phyloP scores from a whole-genome alignment of 2,113 vertebrate species.

The Seriola dumerili region DNA sequence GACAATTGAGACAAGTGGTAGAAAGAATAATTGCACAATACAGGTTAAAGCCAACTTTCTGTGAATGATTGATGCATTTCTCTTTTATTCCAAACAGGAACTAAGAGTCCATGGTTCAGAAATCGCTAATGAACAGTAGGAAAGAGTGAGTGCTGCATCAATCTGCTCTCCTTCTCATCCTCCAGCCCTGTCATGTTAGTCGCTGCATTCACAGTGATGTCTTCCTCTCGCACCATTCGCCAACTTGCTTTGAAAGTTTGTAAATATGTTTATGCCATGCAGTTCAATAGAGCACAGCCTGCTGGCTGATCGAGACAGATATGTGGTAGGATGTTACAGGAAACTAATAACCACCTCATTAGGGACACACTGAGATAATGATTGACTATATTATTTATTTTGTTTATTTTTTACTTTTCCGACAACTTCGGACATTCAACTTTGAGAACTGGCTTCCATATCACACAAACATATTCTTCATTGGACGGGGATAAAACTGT shows the following conservation, averaged over 20 bases:
- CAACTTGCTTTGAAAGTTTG: constrained; percentile 39
- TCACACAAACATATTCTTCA: constrained; percentile 12
- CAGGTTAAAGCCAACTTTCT: constrained; percentile 55
- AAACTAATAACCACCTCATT: constrained; percentile 38
- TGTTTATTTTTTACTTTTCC: constrained; percentile 4
- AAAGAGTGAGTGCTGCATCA: constrained; percentile 47
- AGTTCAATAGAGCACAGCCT: constrained; percentile 36
- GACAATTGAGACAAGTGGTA: constrained; percentile 43
- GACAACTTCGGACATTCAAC: neutral
- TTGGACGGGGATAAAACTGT: neutral
- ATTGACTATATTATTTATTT: neutral
- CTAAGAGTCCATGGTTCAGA: constrained; percentile 58
- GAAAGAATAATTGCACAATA: constrained; percentile 54
- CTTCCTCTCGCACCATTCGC: constrained; percentile 35
- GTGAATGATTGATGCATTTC: constrained; percentile 60
- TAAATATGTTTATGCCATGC: constrained; percentile 36
- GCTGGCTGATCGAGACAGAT: constrained; percentile 53
- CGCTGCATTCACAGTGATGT: constrained; percentile 32
- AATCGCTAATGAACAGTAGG: constrained; percentile 60
- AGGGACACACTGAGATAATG: neutral
- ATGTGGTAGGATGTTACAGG: constrained; percentile 17
- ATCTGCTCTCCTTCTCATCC: constrained; percentile 37
- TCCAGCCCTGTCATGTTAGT: constrained; percentile 58
- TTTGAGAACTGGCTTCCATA: neutral
- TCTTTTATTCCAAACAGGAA: constrained; percentile 48